phyloP scores from a whole-genome alignment of 1,140 invertebrate genomes.

The Calosoma granatense region DNA sequence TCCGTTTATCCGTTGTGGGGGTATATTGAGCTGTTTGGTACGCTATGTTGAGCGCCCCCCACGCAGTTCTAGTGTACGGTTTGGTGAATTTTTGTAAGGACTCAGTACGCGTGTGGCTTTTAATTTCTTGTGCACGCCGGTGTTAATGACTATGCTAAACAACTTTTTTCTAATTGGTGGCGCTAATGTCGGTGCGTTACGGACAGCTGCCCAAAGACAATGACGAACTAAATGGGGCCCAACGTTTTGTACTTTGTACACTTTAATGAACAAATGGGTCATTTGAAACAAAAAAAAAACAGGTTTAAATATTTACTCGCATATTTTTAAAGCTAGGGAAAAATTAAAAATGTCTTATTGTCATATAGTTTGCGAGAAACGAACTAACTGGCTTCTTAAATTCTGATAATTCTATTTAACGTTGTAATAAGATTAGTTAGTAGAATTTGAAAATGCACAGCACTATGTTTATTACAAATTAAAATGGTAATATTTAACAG shows the following conservation, averaged over 20 bases:
- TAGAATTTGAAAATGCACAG: too few species aligned
- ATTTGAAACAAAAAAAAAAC: not conserved
- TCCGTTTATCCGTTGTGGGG: too few species aligned
- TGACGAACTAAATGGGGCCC: conserved; percentile 3
- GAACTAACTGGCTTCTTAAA: too few species aligned
- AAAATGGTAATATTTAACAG: too few species aligned
- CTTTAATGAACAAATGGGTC: conserved; percentile 9
- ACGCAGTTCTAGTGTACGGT: not conserved
- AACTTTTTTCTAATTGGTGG: conserved; percentile 9
- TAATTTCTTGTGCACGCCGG: conserved; percentile 1
- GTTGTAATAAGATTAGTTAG: too few species aligned
- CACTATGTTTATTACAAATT: too few species aligned
- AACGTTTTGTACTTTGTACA: conserved; percentile 7
- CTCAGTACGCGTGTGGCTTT: not conserved
- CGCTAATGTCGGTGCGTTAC: conserved; percentile 7
- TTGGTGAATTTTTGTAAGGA: not conserved
- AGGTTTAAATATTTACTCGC: conserved; percentile 1
- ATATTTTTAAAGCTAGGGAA: not conserved
- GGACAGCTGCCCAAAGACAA: not conserved
- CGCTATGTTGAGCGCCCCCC: not conserved
- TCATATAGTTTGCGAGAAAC: too few species aligned
- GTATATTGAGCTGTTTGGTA: too few species aligned
- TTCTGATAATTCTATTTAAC: too few species aligned
- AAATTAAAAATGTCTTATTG: too few species aligned
- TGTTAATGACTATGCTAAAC: conserved; percentile 8